These are phyloP conservation scores for Blastobasis adustella DNA, from an alignment of 2,888 invertebrate genomes.

Conservation along the genomic window DNA sequence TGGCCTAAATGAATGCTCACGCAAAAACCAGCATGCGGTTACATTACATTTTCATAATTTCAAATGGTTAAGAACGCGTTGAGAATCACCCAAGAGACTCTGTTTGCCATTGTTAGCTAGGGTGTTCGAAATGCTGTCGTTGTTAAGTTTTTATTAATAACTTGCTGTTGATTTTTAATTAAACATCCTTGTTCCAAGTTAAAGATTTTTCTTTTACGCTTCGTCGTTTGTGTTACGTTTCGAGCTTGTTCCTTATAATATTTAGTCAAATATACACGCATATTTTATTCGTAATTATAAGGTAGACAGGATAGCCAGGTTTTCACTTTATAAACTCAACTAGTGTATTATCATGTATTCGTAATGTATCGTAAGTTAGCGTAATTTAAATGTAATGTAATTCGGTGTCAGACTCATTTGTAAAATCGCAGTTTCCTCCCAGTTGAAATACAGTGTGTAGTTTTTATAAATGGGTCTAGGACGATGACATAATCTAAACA, in stretches of 20 bases:
- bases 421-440: constrained; percentile 19
- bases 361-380: constrained; percentile 54
- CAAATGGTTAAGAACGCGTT: background rate
- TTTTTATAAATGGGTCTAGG: constrained; percentile 35
- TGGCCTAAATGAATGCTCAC: constrained; percentile 4
- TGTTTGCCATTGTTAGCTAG: too few species aligned
- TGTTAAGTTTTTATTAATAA: constrained; percentile 66
- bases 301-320: constrained; percentile 74
- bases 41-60: constrained; percentile 65
- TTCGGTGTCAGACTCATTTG: constrained; percentile 29
- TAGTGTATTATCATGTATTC: constrained; percentile 45
- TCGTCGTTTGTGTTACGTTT: constrained; percentile 49
- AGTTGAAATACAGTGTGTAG: background rate
- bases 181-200: constrained; percentile 70
- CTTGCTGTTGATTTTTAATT: constrained; percentile 68
- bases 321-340: constrained; percentile 66
- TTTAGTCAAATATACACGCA: constrained; percentile 68
- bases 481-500: constrained; percentile 34
- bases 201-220: constrained; percentile 48
- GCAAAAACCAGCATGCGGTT: constrained; percentile 47
- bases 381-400: constrained; percentile 71
- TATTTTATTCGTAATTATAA: constrained; percentile 58
- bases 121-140: constrained; percentile 11
- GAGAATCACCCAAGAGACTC: background rate
- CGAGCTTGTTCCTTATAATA: constrained; percentile 50